Evolutionary conservation across 2,113 vertebrate genomes (phyloP).

Genomic region (Xiphophorus couchianus): DNA sequence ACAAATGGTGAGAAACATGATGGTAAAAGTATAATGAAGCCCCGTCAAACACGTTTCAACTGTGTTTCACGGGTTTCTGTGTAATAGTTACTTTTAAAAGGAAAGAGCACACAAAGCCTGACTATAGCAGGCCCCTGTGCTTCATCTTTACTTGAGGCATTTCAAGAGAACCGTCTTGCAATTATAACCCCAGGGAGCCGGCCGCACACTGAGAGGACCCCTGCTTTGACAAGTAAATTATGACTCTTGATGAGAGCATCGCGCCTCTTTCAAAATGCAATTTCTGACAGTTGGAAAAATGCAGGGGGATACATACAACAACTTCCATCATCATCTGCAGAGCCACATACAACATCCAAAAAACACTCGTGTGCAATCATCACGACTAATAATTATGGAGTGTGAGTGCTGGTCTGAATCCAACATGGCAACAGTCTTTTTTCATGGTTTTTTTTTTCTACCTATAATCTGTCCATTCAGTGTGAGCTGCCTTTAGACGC

Average conservation of each 20-base stretch:
- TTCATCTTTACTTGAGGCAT: slow-evolving; percentile 70
- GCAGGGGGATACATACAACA: slow-evolving; percentile 68
- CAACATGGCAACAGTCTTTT: slow-evolving; percentile 61
- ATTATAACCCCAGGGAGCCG: slow-evolving; percentile 71
- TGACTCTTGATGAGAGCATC: slow-evolving; percentile 74
- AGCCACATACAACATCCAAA: slow-evolving; percentile 68
- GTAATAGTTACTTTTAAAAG: slow-evolving; percentile 68
- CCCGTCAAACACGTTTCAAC: slow-evolving; percentile 42
- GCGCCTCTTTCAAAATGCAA: slow-evolving; percentile 70
- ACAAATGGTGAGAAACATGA: slow-evolving; percentile 51
- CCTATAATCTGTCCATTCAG: slow-evolving; percentile 70
- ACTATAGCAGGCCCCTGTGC: slow-evolving; percentile 43
- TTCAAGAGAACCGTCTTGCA: slow-evolving; percentile 65
- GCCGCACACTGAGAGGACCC: slow-evolving; percentile 64
- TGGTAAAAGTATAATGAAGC: slow-evolving; percentile 62
- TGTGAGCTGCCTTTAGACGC: slow-evolving; percentile 56
- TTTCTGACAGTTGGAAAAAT: slow-evolving; percentile 72
- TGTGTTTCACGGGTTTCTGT: slow-evolving; percentile 59
- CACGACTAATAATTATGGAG: slow-evolving; percentile 73
- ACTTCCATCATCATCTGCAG: slow-evolving; percentile 61
- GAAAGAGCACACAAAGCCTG: slow-evolving; percentile 60
- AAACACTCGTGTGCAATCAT: slow-evolving; percentile 77
- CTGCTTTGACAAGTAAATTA: slow-evolving; percentile 81
- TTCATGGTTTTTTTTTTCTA: neutral
- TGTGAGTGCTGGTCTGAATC: slow-evolving; percentile 68